Percentiles rank a stretch among this genome's conserved stretches.
Conservation (phyloP, 2,888 invertebrate species). For the Argyra leucocephala region DNA sequence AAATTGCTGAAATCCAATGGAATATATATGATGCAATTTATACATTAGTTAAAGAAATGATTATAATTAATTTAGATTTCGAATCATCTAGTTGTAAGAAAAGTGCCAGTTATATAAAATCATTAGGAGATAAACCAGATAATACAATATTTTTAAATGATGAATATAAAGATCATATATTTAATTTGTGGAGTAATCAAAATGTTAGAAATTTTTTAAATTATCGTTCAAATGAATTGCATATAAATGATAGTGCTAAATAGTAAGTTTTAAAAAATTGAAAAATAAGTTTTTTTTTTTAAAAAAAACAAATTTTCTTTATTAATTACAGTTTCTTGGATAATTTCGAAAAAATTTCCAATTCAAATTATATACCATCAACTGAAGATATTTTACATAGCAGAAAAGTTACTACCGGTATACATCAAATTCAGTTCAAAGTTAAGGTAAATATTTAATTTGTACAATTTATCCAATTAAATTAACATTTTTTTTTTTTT, state of each 20-base stretch:
- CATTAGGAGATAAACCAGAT: slow-evolving; percentile 48
- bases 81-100: slow-evolving; percentile 41
- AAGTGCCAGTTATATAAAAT: slow-evolving; percentile 45
- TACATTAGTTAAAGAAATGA: slow-evolving; percentile 54
- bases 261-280: slow-evolving; percentile 52
- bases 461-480: neutral
- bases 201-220: slow-evolving; percentile 61
- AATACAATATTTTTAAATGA: slow-evolving; percentile 38
- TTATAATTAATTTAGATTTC: slow-evolving; percentile 46
- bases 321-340: slow-evolving; percentile 58
- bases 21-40: slow-evolving; percentile 69
- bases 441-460: slow-evolving; percentile 45
- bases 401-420: slow-evolving; percentile 62
- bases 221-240: slow-evolving; percentile 61
- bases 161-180: slow-evolving; percentile 61
- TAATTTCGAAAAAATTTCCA: slow-evolving; percentile 55
- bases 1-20: slow-evolving; percentile 55
- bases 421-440: slow-evolving; percentile 65
- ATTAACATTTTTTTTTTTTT: too few relatives aligned
- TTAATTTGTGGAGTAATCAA: slow-evolving; percentile 58
- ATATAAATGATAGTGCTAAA: slow-evolving; percentile 70
- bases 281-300: neutral
- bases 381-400: slow-evolving; percentile 70
- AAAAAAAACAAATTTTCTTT: neutral
- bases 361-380: slow-evolving; percentile 57